A percentile compares a stretch with the other conserved stretches of the same genome.
These are phyloP conservation scores for Oryctes rhinoceros DNA, from an alignment of 1,140 invertebrate genomes.

Conservation along the genomic window DNA sequence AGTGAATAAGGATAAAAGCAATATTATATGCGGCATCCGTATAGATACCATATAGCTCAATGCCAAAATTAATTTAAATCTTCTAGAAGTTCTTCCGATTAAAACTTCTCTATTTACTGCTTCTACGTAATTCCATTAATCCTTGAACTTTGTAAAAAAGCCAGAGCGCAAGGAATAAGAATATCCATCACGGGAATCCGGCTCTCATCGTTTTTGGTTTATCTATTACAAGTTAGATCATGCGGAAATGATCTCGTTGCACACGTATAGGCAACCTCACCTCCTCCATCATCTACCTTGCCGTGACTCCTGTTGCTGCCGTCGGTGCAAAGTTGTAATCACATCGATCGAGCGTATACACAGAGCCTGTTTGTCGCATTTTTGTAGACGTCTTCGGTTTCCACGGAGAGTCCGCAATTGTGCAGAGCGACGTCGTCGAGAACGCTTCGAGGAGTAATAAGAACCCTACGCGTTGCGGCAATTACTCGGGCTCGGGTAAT, in stretches of 20 bases:
- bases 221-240: not conserved
- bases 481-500: constrained; percentile 14
- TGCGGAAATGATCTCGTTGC: constrained; percentile 22
- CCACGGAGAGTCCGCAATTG: not conserved
- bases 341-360: not conserved
- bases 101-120: too few species aligned
- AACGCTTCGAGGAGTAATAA: constrained; percentile 11
- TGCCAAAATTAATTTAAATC: too few species aligned
- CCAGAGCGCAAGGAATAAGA: not conserved
- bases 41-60: too few species aligned
- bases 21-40: too few species aligned
- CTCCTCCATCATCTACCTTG: not conserved
- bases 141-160: too few species aligned
- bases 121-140: too few species aligned
- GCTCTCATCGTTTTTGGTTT: not conserved
- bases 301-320: not conserved
- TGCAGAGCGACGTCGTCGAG: not conserved
- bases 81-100: too few species aligned
- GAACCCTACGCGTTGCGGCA: not conserved
- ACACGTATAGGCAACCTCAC: not conserved
- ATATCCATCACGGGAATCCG: not conserved
- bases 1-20: too few species aligned
- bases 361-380: not conserved
- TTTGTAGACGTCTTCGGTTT: constrained; percentile 23
- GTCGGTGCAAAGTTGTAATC: constrained; percentile 18